Base-by-base conservation (phyloP, 2,888 invertebrate genomes). In the Lymantria monacha region DNA sequence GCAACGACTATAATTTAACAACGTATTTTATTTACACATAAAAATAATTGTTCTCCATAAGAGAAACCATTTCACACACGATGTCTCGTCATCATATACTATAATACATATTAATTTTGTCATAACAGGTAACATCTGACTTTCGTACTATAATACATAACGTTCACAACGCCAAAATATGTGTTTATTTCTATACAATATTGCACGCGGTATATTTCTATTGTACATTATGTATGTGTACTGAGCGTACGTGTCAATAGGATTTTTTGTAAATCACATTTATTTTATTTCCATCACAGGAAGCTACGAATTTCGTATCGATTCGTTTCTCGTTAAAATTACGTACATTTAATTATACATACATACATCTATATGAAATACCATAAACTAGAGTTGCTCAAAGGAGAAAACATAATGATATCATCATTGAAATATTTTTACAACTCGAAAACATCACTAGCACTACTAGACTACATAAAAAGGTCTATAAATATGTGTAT, bases 51-150 rank as follows among this genome's bases (percentile, higher is more conserved):
- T 75, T 79, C 79, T 81, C 81, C 65, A 62, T 66, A 66, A 67
- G 77, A 79, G 80, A 81, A 76, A 74, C 59, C 61, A 64, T 73
- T 76, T 74, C 71, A 74, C 74, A 74, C 74, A 75, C 77, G 73
- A 73, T 76, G 72, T 72, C 72, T 75, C 68, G 55, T 64, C 72
- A 70, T 72, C 72, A 73, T 80, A 78, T 81, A 79, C 79, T 88
- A 87, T 83, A 84, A 83, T 87, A 89, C 88, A 89, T 83, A 84
- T 87, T 84, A 88, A n/a, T 82, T 89, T 90, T 87, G 86, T 87
- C 87, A 88, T 88, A 90, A 91, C 90, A 90, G 91, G 91, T 91
- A 91, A 91, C 91, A 91, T 90, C 85, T 89, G 90, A 91, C 90
- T 90, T 90, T 81, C 85, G 87, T 82, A 83, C 82, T 87, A 87